Base-by-base conservation (phyloP, 2,113 vertebrate genomes). In the Lagopus muta region DNA sequence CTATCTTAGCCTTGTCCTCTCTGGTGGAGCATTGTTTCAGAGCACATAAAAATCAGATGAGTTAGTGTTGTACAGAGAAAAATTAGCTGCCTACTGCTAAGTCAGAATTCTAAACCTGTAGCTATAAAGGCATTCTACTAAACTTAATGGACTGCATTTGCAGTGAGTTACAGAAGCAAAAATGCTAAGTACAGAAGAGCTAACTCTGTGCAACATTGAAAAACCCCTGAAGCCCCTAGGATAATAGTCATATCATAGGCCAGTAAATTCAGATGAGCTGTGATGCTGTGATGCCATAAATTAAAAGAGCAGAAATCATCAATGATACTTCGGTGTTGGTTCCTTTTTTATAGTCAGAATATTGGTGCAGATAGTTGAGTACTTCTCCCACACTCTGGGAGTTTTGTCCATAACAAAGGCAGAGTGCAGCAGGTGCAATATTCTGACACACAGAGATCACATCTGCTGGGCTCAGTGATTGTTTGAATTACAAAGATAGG, bases 141-240 rank as follows among this genome's bases (percentile, higher is more conserved):
- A 83, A 75, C 28, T 69, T 34, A 52, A 89, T 50, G n/a, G 1
- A 54, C 62, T 88, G 19, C 8, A 58, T 13, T 88, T 62, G 47
- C 38, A 38, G 8, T 36, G 30, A 60, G 10, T 62, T 85, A 42
- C 12, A 61, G 52, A 24, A 87, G 48, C 28, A 38, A 66, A 21
- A 57, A 34, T 45, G 5, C 69, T 47, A 32, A 3, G 3, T 13
- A 42, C 20, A 52, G 50, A 69, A 75, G 17, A 81, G 11, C 75
- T 36, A 65, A 76, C 43, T 28, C 58, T 52, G 60, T 24, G 7
- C 32, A 86, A 60, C 13, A 12, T 4, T 60, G 38, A 74, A 86
- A 90, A 81, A 1, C 0, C 0, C 21, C 17, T 24, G 4, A 5
- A 70, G 30, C 36, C 10, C 6, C 18, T 18, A n/a, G 24, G 38